phyloP scores from a whole-genome alignment of 1,140 invertebrate genomes.

The Mamestra configurata region DNA sequence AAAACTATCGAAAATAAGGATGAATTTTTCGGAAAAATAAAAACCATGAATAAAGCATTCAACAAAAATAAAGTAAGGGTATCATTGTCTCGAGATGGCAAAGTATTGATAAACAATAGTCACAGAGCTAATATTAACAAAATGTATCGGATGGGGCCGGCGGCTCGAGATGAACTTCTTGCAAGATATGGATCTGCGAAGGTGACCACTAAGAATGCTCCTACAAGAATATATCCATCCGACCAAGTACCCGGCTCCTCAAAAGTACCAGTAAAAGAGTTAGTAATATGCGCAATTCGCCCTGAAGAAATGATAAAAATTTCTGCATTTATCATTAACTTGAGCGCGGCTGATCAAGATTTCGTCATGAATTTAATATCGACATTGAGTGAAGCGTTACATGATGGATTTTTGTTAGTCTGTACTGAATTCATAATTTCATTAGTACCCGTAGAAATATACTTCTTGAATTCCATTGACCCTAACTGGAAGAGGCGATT shows the following conservation, averaged over 20 bases:
- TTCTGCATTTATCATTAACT: conserved; percentile 2
- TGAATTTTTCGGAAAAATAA: conserved; percentile 52
- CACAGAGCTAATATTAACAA: conserved; percentile 30
- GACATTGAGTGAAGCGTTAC: conserved; percentile 16
- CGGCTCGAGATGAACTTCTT: conserved; percentile 43
- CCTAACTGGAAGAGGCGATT: conserved; percentile 27
- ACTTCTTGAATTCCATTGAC: conserved; percentile 5
- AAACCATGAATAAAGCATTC: conserved; percentile 49
- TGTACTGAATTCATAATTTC: conserved; percentile 40
- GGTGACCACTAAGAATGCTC: conserved; percentile 49
- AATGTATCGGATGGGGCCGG: conserved; percentile 34
- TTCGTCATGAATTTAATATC: conserved; percentile 40
- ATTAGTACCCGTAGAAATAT: conserved; percentile 28
- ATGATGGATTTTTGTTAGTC: conserved; percentile 47
- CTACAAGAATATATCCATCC: conserved; percentile 49
- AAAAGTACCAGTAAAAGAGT: neutral
- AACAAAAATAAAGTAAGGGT: conserved; percentile 55
- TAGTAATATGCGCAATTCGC: neutral
- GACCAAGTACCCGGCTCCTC: neutral
- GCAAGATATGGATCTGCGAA: conserved; percentile 50
- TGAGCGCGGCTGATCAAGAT: conserved; percentile 46
- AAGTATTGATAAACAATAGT: conserved; percentile 51
- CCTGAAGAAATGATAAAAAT: conserved; percentile 52
- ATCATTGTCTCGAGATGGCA: conserved; percentile 49
- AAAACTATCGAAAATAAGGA: conserved; percentile 54